Evolutionary conservation across 2,113 vertebrate species (phyloP).

Genomic region (Platichthys stellatus): DNA sequence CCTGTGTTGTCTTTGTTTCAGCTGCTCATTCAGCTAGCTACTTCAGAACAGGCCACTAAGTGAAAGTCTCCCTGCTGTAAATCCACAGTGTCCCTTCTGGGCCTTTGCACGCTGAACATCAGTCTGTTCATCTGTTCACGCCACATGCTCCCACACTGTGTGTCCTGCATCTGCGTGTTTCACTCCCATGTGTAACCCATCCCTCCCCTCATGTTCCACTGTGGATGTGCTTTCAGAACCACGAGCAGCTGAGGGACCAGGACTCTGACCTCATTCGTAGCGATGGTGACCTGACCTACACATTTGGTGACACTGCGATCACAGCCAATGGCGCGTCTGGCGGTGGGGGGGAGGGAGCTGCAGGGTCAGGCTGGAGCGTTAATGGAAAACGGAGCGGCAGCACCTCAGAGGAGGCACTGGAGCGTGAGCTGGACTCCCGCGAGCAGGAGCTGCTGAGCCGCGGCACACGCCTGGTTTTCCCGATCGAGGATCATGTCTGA

Average conservation of each 20-base stretch:
- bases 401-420: constrained; percentile 91
- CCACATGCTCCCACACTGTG: constrained; percentile 1
- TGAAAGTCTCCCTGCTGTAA: constrained; percentile 43
- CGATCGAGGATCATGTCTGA: constrained; percentile 93
- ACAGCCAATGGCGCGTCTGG: constrained; percentile 92
- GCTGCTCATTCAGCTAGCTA: not conserved
- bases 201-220: constrained; percentile 52
- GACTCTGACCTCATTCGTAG: constrained; percentile 93
- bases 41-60: constrained; percentile 6
- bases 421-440: constrained; percentile 89
- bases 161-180: constrained; percentile 28
- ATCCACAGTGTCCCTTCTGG: constrained; percentile 59
- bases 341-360: constrained; percentile 70
- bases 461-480: constrained; percentile 94
- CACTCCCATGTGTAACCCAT: not conserved
- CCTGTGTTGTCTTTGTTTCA: not conserved
- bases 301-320: constrained; percentile 93
- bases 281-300: constrained; percentile 91
- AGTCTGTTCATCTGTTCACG: constrained; percentile 13
- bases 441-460: constrained; percentile 91
- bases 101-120: constrained; percentile 28
- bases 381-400: constrained; percentile 85
- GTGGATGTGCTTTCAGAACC: constrained; percentile 84
- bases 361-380: constrained; percentile 73
- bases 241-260: constrained; percentile 91